phyloP scores from a whole-genome alignment of 2,113 vertebrate species.

The Ochotona curzoniae region DNA sequence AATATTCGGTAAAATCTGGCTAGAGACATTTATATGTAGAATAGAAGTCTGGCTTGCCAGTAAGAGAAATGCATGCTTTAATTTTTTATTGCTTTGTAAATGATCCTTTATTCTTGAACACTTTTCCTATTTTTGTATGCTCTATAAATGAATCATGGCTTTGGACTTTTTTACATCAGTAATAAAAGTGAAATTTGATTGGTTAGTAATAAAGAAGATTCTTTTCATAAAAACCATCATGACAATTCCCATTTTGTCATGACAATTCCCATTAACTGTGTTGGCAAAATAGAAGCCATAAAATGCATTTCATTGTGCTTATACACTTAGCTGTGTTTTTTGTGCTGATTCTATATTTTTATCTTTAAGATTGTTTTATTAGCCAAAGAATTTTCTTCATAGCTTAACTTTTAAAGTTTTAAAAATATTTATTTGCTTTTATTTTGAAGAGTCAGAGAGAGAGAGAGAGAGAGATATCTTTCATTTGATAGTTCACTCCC shows the following conservation, averaged over 20 bases:
- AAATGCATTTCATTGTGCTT: constrained; percentile 64
- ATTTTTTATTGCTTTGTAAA: constrained; percentile 76
- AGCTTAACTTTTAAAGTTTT: not conserved
- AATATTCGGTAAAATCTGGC: constrained; percentile 59
- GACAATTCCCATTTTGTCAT: constrained; percentile 48
- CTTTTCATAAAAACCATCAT: constrained; percentile 62
- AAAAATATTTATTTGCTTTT: not conserved
- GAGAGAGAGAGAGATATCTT: no score
- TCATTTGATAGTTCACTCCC: no score
- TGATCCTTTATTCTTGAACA: constrained; percentile 59
- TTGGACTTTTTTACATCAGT: constrained; percentile 74
- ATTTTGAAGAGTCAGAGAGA: not conserved
- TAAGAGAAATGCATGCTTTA: constrained; percentile 77
- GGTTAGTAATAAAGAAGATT: constrained; percentile 66
- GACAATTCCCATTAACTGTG: constrained; percentile 70
- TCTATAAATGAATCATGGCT: constrained; percentile 72
- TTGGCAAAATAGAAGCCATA: constrained; percentile 57
- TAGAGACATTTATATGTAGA: constrained; percentile 69
- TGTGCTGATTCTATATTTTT: constrained; percentile 70
- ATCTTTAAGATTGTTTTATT: constrained; percentile 71
- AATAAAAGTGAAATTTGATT: constrained; percentile 83
- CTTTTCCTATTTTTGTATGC: constrained; percentile 71
- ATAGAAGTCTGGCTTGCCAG: constrained; percentile 69
- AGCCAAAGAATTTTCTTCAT: constrained; percentile 56
- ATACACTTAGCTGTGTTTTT: constrained; percentile 67